Percentiles rank a stretch among this genome's conserved stretches.
Evolutionary conservation across 53 echinoderm and acorn worm genomes (phyloP).

Genomic region (Antedon mediterranea): DNA sequence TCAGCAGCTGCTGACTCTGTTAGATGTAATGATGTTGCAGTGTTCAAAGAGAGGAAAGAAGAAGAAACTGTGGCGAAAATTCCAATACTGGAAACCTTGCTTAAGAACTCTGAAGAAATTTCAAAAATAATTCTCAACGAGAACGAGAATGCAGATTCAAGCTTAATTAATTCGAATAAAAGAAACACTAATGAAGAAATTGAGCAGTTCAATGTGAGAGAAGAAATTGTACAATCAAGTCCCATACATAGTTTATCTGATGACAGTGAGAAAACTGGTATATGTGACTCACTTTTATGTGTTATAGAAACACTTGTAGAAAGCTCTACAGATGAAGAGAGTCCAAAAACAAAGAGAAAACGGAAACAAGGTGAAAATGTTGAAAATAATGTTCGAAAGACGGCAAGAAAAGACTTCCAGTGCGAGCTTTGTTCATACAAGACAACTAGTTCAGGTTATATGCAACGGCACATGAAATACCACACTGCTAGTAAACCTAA

Average conservation of each 20-base stretch:
- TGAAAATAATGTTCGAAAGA: neutral
- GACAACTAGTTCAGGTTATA: conserved; percentile 2
- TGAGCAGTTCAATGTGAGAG: neutral
- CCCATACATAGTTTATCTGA: neutral
- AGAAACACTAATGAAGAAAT: neutral
- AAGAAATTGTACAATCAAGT: conserved; percentile 10
- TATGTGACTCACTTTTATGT: conserved; percentile 31
- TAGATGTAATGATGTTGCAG: no score
- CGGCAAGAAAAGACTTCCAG: neutral
- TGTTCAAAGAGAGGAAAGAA: no score
- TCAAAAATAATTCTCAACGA: neutral
- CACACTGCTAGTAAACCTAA: conserved; percentile 3
- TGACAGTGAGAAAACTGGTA: conserved; percentile 17
- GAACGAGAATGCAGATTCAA: neutral
- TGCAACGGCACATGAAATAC: neutral
- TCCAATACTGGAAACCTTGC: neutral
- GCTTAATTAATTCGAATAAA: neutral
- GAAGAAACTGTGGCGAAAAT: no score
- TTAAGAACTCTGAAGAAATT: neutral
- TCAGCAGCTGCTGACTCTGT: no score
- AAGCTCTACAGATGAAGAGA: neutral
- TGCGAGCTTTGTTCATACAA: neutral
- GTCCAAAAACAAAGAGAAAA: neutral
- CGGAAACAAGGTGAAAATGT: neutral
- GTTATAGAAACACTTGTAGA: conserved; percentile 27